Evolutionary conservation across 2,888 invertebrate species (phyloP), one percentile per base, ranked within the genome.

Genomic region (Spilosoma lubricipeda): DNA sequence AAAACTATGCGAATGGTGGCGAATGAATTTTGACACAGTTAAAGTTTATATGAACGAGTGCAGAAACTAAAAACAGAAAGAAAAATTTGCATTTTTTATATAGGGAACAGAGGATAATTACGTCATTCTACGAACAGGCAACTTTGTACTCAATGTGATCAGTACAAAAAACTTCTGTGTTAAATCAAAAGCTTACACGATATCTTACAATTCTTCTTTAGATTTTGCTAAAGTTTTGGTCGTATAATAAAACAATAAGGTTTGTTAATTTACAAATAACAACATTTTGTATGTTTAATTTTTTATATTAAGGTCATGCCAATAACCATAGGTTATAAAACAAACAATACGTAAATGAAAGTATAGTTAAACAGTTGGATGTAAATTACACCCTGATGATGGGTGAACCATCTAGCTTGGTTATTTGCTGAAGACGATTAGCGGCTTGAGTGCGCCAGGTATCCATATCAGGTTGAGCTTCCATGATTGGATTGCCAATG

Each of bases 341-440:
- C 59, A 59, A 59, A n/a, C 27, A 59, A 27, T 15, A 59, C 15
- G 13, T 59, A 27, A 59, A 59, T 27, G 59, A 27, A 15, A 59
- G 59, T 15, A 59, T 27, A 27, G 59, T 13, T 63, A 5, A 30
- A 63, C 30, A 18, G 18, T 18, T n/a, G 3, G 7, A n/a, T 7
- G n/a, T 36, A 13, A n/a, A 45, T 63, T 63, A 70, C 23, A 42
- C 70, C 71, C 97, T 96, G 81, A 98, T 94, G 52, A 98, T 96
- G 0, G 98, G 97, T 85, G 97, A 97, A 0, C 98, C 98, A 89
- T 98, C 98, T 9, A 98, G 93, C 90, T 98, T 98, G 89, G 96
- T 97, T 74, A 98, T 93, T 90, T 97, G 96, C 81, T 97, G 98
- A 59, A 98, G 93, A 73, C 97, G 96, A 88, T 96, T 97, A 5